Conservation (phyloP, 2,797 vertebrate species). For the Manis crassicaudata region DNA sequence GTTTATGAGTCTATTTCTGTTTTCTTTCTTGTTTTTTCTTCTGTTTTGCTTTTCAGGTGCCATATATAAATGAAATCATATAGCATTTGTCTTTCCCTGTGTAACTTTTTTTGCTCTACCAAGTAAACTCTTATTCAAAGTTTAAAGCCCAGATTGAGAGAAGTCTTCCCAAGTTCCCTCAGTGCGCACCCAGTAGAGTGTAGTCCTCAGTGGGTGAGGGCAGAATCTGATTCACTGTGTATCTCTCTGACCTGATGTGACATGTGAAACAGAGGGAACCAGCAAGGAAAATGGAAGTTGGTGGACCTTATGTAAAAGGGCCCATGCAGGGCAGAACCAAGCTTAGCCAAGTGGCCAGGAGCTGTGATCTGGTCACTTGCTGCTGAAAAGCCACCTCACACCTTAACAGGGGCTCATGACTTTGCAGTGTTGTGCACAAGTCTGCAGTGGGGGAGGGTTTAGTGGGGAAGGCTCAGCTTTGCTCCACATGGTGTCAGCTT, state of each 20-base stretch:
- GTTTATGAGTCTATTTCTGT: too few species aligned
- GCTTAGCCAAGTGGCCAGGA: neutral
- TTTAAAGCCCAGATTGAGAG: neutral
- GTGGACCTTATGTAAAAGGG: neutral
- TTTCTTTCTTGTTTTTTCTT: too few species aligned
- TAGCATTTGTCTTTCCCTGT: too few species aligned
- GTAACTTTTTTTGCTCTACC: neutral
- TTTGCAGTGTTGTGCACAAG: neutral
- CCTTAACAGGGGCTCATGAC: neutral
- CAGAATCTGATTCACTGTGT: neutral
- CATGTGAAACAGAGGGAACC: neutral
- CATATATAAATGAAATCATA: too few species aligned
- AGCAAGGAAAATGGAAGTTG: neutral
- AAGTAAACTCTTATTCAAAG: neutral
- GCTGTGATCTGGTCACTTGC: neutral
- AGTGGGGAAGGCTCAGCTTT: neutral
- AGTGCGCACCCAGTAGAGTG: fast-evolving
- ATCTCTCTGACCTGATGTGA: neutral
- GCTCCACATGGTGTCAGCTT: neutral
- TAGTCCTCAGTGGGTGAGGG: neutral
- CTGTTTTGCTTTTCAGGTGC: too few species aligned
- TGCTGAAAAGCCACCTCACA: neutral
- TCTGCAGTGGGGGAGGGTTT: neutral
- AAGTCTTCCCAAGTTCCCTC: neutral
- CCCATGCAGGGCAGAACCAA: neutral